Evolutionary conservation across 35 echinoderm and acorn worm genomes (phyloP).

Genomic region (Strongylocentrotus purpuratus): DNA sequence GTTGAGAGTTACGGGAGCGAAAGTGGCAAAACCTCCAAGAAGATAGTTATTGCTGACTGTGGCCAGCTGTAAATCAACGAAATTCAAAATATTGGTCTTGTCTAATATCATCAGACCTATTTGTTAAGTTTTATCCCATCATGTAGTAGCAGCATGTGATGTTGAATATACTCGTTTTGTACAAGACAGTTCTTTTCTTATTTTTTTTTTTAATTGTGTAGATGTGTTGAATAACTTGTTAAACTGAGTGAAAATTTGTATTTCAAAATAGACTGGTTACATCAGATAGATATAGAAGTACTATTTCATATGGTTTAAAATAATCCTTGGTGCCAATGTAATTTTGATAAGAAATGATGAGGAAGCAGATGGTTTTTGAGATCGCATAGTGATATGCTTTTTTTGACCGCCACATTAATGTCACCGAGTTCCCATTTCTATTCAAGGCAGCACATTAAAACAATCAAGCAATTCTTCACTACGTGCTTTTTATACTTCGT

Average conservation of each 20-base stretch:
- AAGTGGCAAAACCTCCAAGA: constrained; percentile 25
- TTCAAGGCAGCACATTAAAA: too few species aligned
- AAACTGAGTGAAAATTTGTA: neutral
- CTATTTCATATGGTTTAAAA: too few species aligned
- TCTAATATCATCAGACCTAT: neutral
- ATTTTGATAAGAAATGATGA: too few species aligned
- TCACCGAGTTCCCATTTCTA: too few species aligned
- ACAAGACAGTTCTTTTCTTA: neutral
- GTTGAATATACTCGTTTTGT: neutral
- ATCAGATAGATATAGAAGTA: neutral
- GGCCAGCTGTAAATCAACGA: constrained; percentile 58
- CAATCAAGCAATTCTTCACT: too few species aligned
- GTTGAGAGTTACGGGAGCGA: constrained; percentile 37
- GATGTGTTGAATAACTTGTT: neutral
- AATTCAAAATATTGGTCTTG: neutral
- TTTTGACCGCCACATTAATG: too few species aligned
- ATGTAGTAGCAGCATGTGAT: neutral
- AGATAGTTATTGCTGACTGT: constrained; percentile 54
- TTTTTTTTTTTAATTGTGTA: neutral
- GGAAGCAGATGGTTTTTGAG: too few species aligned
- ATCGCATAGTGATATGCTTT: too few species aligned
- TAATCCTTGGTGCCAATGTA: too few species aligned
- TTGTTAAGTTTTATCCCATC: neutral
- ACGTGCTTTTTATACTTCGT: too few species aligned
- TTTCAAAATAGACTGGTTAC: neutral